Conservation (phyloP, 2,113 vertebrate species). For the Camelus bactrianus region DNA sequence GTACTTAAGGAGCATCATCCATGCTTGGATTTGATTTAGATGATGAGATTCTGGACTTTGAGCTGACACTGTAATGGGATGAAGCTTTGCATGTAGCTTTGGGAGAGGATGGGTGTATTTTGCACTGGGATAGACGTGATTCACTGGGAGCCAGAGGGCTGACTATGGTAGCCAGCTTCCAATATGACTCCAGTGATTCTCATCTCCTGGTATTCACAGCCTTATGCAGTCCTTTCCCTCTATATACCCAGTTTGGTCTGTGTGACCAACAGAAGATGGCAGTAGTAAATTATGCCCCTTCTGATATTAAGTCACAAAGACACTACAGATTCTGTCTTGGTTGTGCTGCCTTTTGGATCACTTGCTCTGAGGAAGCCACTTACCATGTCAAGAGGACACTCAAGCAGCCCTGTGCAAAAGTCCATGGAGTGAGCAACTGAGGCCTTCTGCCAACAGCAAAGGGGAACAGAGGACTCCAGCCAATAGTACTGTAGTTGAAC, state of each 20-base stretch:
- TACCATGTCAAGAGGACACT: neutral
- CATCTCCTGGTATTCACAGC: neutral
- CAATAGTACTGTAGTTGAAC: neutral
- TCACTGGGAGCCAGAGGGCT: neutral
- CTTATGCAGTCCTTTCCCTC: neutral
- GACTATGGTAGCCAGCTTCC: neutral
- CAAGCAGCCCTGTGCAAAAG: neutral
- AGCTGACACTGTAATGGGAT: neutral
- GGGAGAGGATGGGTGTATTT: neutral
- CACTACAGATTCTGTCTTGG: neutral
- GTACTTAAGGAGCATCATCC: neutral
- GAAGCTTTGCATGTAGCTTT: neutral
- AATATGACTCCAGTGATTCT: neutral
- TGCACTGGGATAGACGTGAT: neutral
- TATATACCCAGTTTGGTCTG: neutral
- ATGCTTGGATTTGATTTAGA: neutral
- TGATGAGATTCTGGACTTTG: neutral
- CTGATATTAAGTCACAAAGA: slow-evolving; percentile 21
- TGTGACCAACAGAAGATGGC: neutral
- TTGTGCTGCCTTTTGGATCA: neutral
- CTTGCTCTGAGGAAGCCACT: neutral
- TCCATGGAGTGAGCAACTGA: neutral
- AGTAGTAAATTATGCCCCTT: neutral
- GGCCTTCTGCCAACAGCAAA: neutral
- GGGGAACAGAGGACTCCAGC: neutral